Base-by-base conservation (phyloP, 2,888 invertebrate species). In the Tholera decimalis region DNA sequence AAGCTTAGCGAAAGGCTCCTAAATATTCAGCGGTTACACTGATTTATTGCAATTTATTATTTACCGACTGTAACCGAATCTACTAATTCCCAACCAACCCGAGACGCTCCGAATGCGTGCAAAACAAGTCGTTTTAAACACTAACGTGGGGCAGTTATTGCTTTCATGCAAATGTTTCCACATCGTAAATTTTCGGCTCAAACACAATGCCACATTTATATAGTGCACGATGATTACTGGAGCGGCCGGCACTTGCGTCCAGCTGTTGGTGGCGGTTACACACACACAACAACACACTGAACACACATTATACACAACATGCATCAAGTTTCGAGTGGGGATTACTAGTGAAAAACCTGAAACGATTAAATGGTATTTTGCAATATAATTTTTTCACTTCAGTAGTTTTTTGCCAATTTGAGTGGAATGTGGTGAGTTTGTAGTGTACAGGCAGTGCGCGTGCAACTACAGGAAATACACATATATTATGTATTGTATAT, bases 141-240 rank as follows among this genome's bases (percentile, higher is more conserved):
- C 15, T 22, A 24, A 51, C n/a, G 11, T 5, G n/a, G 3, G 39
- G 26, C 20, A 18, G 15, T 39, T 41, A 20, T 39, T 39, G 28
- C 22, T 57, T 28, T 15, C 28, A 41, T 13, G 33, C 33, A 24
- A 49, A 41, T 47, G 15, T 35, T 33, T 18, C 15, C 20, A 26
- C 20, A 20, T 30, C 15, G 26, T 61, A 50, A 37, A 11, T 51
- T 39, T 26, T 30, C 37, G 44, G 66, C 11, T 70, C 30, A 70
- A 69, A 47, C 35, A 41, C 39, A 47, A 43, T 37, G 41, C 26
- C 58, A 30, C 26, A 69, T 30, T 53, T 53, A 71, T 71, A 71
- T 71, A 18, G 72, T 68, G 28, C 41, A 49, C 22, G 37, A 63
- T 50, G 22, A 43, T 20, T 20, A n/a, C 9, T 53, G 41, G 30